Conservation (phyloP, 2,888 invertebrate species). For the Mesorhabditis sp. region DNA sequence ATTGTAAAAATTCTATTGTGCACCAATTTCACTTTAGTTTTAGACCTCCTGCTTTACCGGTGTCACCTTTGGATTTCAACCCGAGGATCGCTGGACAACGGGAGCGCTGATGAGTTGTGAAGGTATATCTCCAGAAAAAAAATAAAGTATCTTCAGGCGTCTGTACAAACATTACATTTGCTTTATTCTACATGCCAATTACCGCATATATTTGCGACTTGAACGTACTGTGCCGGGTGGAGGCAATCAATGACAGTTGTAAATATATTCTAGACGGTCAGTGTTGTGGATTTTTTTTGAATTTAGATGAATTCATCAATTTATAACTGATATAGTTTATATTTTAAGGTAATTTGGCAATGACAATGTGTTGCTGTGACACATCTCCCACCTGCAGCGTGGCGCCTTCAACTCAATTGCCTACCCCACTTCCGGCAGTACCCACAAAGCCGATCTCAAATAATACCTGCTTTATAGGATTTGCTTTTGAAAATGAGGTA, state of each 20-base stretch:
- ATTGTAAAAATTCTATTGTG: no score
- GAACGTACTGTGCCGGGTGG: neutral
- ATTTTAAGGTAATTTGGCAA: neutral
- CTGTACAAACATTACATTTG: conserved; percentile 1
- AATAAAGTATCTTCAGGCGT: conserved; percentile 3
- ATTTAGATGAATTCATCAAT: neutral
- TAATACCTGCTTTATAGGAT: conserved; percentile 1
- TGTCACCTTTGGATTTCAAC: neutral
- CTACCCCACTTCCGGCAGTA: neutral
- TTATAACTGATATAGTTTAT: neutral
- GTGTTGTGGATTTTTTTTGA: neutral
- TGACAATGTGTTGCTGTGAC: conserved; percentile 6
- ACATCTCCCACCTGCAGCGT: conserved; percentile 2
- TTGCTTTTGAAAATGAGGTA: conserved; percentile 1
- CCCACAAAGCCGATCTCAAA: neutral
- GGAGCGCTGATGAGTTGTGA: conserved; percentile 3
- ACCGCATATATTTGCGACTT: neutral
- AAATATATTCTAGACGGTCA: neutral
- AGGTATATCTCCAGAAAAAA: neutral
- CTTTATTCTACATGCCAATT: conserved; percentile 6
- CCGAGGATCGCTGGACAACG: neutral
- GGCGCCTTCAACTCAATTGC: neutral
- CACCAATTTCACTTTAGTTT: no score
- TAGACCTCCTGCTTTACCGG: neutral
- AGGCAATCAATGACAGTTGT: neutral